A percentile compares a stretch with the other conserved stretches of the same genome.
phyloP scores from a whole-genome alignment of 1,140 invertebrate genomes.

The Berghia stephanieae region DNA sequence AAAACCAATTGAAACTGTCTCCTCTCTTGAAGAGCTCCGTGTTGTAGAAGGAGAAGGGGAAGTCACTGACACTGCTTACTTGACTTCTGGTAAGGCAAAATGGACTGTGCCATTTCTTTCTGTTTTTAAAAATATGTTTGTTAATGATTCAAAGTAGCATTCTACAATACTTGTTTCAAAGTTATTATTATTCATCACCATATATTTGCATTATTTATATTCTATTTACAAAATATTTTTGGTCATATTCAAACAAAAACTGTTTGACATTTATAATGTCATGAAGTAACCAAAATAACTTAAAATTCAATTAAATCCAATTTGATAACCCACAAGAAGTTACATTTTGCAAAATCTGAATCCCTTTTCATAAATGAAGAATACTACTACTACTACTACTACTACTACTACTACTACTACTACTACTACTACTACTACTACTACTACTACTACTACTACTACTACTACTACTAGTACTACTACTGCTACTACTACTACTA shows the following conservation, averaged over 20 bases:
- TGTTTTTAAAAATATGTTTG: too few relatives aligned
- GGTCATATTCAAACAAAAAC: too few relatives aligned
- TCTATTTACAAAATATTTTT: not conserved
- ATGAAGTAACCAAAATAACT: too few relatives aligned
- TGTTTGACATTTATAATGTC: too few relatives aligned
- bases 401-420: slow-evolving; percentile 11
- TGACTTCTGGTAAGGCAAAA: slow-evolving; percentile 35
- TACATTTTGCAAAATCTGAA: too few relatives aligned
- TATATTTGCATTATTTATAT: not conserved
- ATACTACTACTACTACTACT: slow-evolving; percentile 19
- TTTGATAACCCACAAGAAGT: too few relatives aligned
- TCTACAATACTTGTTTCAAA: too few relatives aligned
- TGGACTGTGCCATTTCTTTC: not conserved
- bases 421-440: not conserved
- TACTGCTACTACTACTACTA: too few relatives aligned
- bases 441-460: slow-evolving; percentile 1
- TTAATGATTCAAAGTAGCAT: too few relatives aligned
- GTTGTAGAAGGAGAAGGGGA: slow-evolving; percentile 63
- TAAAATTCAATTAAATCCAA: too few relatives aligned
- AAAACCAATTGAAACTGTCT: slow-evolving; percentile 34
- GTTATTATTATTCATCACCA: too few relatives aligned
- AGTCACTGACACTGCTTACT: slow-evolving; percentile 42
- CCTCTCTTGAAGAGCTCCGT: slow-evolving; percentile 56
- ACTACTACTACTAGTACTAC: not conserved
- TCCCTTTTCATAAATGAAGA: too few relatives aligned